Evolutionary conservation across 2,797 vertebrate genomes (phyloP), one percentile per base, ranked within the genome.

Genomic region (Sebastes ruberrimus): DNA sequence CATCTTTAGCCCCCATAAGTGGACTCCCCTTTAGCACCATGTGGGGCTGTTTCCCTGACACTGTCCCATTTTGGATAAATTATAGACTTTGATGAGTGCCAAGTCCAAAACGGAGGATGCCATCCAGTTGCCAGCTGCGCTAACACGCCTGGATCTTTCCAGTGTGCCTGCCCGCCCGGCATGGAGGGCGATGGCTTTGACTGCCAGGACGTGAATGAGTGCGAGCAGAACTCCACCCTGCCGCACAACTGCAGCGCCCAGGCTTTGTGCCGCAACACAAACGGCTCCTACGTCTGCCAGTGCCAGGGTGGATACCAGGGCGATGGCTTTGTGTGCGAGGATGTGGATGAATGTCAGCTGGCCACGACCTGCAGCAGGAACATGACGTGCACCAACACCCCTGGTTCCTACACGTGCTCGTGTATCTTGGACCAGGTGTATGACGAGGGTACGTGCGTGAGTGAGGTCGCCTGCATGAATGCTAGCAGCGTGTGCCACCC

Each of bases 1-100:
- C 22, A 77, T 14, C 20, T 83, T 84, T 84, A 42, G 23, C 23
- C 53, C 67, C 75, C 30, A 49, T 90, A 60, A 71, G 72, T 87
- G 84, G 55, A 88, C 69, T 86, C 42, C 90, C 65, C 79, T 89
- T 84, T 88, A 91, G 90, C 82, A 83, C 57, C 1, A 79, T 92
- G 87, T 89, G 85, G 93, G 84, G 70, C 84, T 93, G 60, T 93
- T 94, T 92, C 85, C 92, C 90, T 97, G 94, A 97, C 94, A 91
- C 91, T 97, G 87, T 96, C 88, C 95, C 94, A 91, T 97, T 97
- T 96, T 96, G 96, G 95, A 95, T 96, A 88, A 97, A 94, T 97
- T 97, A 94, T 97, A 97, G 97, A 97, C 96, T 86, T 95, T 92
- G 96, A 97, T 96, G 97, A 97, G 91, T 97, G 97, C 96, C 95